Conservation (phyloP, 1,140 invertebrate genomes). For the Orius insidiosus region DNA sequence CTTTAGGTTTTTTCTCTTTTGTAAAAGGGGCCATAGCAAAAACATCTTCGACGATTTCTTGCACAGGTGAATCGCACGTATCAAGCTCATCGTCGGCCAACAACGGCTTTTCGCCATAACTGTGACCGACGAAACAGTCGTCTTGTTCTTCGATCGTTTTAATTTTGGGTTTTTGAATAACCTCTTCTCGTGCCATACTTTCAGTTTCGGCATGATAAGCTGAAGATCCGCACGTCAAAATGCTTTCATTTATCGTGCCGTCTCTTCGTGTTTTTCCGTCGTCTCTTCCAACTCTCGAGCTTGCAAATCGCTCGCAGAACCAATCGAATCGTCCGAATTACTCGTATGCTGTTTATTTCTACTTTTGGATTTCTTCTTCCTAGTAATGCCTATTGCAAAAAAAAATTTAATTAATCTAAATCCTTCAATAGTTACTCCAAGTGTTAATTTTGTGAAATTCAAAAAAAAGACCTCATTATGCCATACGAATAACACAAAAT, state of each 20-base stretch:
- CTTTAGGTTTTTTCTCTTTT: slow-evolving; percentile 23
- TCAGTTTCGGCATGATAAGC: slow-evolving; percentile 55
- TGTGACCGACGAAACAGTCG: slow-evolving; percentile 49
- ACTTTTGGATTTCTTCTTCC: slow-evolving; percentile 13
- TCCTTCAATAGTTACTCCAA: too few relatives aligned
- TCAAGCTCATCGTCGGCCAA: slow-evolving; percentile 62
- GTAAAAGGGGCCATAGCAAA: slow-evolving; percentile 58
- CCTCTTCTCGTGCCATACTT: slow-evolving; percentile 28
- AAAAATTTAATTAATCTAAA: background rate
- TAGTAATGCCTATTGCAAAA: background rate
- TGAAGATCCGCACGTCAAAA: slow-evolving; percentile 46
- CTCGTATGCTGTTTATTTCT: slow-evolving; percentile 23
- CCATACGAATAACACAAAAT: too few relatives aligned
- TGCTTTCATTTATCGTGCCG: slow-evolving; percentile 46
- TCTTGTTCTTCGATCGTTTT: slow-evolving; percentile 23
- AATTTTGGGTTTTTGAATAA: slow-evolving; percentile 16
- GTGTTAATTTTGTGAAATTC: too few relatives aligned
- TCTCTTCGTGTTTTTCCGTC: slow-evolving; percentile 27
- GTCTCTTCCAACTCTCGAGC: slow-evolving; percentile 39
- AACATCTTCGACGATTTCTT: slow-evolving; percentile 35
- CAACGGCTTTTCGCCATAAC: slow-evolving; percentile 60
- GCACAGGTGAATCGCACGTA: slow-evolving; percentile 25
- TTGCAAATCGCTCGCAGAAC: slow-evolving; percentile 52
- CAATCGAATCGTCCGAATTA: slow-evolving; percentile 50
- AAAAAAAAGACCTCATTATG: too few relatives aligned